A percentile compares a stretch with the other conserved stretches of the same genome.
Evolutionary conservation across 2,888 invertebrate species (phyloP).

Genomic region (Cynaeus angustus): DNA sequence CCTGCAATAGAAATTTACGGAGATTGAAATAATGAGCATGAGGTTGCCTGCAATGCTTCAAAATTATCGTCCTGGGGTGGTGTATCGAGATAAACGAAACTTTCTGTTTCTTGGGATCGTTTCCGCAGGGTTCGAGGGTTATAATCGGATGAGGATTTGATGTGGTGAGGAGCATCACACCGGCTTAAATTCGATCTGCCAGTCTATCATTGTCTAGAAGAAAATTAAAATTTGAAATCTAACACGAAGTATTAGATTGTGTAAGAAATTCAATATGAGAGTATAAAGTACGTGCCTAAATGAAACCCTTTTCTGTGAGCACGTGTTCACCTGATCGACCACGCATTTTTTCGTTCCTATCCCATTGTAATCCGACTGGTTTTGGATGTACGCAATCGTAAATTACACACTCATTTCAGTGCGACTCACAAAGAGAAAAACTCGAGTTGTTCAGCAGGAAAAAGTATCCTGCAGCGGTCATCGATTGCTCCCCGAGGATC

Average conservation of each 20-base stretch:
- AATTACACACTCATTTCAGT: slow-evolving; percentile 36
- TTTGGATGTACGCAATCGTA: slow-evolving; percentile 27
- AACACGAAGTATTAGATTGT: neutral
- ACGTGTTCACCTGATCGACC: slow-evolving; percentile 39
- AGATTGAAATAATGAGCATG: slow-evolving; percentile 20
- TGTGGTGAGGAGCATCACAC: slow-evolving; percentile 9
- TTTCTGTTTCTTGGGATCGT: slow-evolving; percentile 9
- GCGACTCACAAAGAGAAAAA: slow-evolving; percentile 28
- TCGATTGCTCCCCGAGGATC: slow-evolving; percentile 31
- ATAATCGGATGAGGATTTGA: slow-evolving; percentile 38
- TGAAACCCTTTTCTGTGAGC: slow-evolving; percentile 14
- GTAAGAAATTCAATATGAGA: slow-evolving; percentile 9
- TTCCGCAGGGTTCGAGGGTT: slow-evolving; percentile 19
- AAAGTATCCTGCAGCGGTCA: slow-evolving; percentile 34
- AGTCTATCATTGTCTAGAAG: neutral
- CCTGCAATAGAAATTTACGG: neutral
- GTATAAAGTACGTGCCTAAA: slow-evolving; percentile 15
- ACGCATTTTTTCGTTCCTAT: slow-evolving; percentile 27
- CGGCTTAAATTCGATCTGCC: slow-evolving; percentile 25
- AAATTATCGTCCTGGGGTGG: slow-evolving; percentile 11
- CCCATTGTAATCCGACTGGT: slow-evolving; percentile 28
- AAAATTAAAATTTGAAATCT: slow-evolving; percentile 31
- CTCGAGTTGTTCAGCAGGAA: slow-evolving; percentile 5
- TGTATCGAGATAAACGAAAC: slow-evolving; percentile 30
- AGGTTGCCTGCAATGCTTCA: slow-evolving; percentile 11